phyloP scores from a whole-genome alignment of 53 echinoderm and acorn worm genomes.

The Luidia sarsii region DNA sequence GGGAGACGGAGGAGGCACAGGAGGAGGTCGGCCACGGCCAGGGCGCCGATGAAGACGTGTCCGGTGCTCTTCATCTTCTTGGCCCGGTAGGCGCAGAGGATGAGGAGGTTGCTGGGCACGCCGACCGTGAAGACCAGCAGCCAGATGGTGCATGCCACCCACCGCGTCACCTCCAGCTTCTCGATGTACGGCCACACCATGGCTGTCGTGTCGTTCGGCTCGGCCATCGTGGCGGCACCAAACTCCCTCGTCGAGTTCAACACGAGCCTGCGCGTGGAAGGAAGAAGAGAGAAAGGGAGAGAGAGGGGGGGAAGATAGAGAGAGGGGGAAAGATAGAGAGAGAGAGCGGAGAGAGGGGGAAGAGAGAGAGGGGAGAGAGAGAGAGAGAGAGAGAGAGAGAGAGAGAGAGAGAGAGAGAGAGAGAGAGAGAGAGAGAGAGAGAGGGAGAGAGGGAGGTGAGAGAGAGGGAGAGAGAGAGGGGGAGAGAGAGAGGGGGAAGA shows the following conservation, averaged over 20 bases:
- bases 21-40: slow-evolving; percentile 16
- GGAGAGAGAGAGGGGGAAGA: not conserved
- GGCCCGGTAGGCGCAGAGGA: slow-evolving; percentile 7
- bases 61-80: slow-evolving; percentile 1
- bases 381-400: not conserved
- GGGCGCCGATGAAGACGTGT: slow-evolving; percentile 16
- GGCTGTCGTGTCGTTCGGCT: not conserved
- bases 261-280: not conserved
- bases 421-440: not conserved
- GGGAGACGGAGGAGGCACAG: slow-evolving; percentile 8
- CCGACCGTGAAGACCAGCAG: not conserved
- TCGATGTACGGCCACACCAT: not conserved
- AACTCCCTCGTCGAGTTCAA: not conserved
- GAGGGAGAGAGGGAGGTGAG: not conserved
- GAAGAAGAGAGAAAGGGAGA: not conserved
- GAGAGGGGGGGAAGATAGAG: not conserved
- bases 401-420: not conserved
- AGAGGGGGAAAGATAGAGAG: too few relatives aligned
- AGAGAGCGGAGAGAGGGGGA: too few relatives aligned
- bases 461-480: not conserved
- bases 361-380: not conserved
- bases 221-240: not conserved
- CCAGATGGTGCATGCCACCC: not conserved
- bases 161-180: slow-evolving; percentile 29
- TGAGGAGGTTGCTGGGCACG: slow-evolving; percentile 24